These are phyloP conservation scores for Arctocebus calabarensis DNA, from an alignment of 2,797 vertebrate species.

Conservation along the genomic window DNA sequence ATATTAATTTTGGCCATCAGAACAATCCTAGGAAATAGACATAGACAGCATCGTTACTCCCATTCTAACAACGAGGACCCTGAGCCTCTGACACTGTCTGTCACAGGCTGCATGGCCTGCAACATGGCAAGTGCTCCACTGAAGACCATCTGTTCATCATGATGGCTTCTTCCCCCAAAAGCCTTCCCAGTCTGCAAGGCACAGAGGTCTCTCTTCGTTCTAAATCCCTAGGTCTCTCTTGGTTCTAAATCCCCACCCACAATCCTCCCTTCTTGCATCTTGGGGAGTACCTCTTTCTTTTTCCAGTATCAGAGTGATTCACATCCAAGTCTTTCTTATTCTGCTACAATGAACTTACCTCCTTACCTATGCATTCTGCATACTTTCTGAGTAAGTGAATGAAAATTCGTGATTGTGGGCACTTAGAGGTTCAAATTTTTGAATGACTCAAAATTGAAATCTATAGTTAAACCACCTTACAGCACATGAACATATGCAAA, in stretches of 20 bases:
- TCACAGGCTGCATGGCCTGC: not conserved
- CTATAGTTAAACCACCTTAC: not conserved
- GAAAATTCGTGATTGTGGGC: not conserved
- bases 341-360: not conserved
- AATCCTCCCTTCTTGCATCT: not conserved
- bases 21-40: not conserved
- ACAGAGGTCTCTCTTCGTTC: not conserved
- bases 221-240: not conserved
- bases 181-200: not conserved
- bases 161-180: not conserved
- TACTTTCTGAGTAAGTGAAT: not conserved
- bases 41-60: not conserved
- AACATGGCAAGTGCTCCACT: rapidly evolving
- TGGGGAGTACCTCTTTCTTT: not conserved
- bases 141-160: not conserved
- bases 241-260: not conserved
- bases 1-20: not conserved
- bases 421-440: not conserved
- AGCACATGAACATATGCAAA: not conserved
- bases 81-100: not conserved
- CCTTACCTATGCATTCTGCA: not conserved
- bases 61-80: not conserved
- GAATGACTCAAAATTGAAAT: not conserved
- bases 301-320: not conserved
- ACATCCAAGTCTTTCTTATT: not conserved